Percentiles rank a stretch among this genome's conserved stretches.
Conservation (phyloP, 2,888 invertebrate genomes). For the Eupithecia abbreviata region DNA sequence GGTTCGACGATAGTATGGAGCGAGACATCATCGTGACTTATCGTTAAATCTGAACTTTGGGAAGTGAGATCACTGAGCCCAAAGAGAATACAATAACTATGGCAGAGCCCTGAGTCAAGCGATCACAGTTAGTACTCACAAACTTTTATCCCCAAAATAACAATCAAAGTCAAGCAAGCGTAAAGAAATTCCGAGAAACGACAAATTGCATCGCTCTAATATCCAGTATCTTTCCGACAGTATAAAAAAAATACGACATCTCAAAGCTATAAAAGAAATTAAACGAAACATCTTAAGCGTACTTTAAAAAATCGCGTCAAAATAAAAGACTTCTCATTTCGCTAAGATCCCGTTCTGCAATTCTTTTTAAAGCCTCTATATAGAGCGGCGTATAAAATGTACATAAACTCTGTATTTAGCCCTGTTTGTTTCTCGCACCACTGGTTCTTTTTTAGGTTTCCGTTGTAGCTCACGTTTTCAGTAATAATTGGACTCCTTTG, state of each 20-base stretch:
- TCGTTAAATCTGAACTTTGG: too few relatives aligned
- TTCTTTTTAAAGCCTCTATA: conserved; percentile 27
- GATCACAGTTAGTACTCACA: not conserved
- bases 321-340: conserved; percentile 38
- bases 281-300: conserved; percentile 33
- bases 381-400: conserved; percentile 16
- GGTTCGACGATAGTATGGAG: too few relatives aligned
- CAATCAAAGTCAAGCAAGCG: conserved; percentile 16
- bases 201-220: conserved; percentile 26
- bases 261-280: conserved; percentile 36
- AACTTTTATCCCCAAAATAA: conserved; percentile 21
- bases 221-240: conserved; percentile 5
- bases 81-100: too few relatives aligned
- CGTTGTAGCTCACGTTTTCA: not conserved
- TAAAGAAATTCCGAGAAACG: conserved; percentile 19
- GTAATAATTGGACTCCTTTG: not conserved
- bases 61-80: too few relatives aligned
- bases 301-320: conserved; percentile 37
- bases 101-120: not conserved
- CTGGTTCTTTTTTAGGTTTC: not conserved
- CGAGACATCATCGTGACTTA: too few relatives aligned
- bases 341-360: conserved; percentile 34
- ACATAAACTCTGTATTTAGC: conserved; percentile 17
- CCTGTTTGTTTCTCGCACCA: conserved; percentile 6
- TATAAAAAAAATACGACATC: conserved; percentile 36